Base-by-base conservation (phyloP, 2,113 vertebrate species). In the Pseudolaguvia tuberculata region DNA sequence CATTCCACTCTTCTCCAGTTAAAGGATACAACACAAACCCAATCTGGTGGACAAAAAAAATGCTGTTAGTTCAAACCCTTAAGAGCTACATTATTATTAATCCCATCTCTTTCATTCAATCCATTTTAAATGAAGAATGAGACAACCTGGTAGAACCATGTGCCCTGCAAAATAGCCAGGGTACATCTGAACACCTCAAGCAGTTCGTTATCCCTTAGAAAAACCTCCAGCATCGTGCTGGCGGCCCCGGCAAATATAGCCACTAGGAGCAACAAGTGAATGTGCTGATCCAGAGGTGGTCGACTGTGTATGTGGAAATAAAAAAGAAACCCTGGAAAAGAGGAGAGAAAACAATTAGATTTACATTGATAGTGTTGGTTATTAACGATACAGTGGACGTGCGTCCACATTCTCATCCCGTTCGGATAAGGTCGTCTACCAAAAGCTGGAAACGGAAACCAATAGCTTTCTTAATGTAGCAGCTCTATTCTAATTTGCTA, bases 91-190 rank as follows among this genome's bases (percentile, higher is more conserved):
- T n/a, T n/a, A n/a, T n/a, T n/a, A n/a, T n/a, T n/a, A n/a, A n/a
- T n/a, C n/a, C n/a, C n/a, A n/a, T n/a, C n/a, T n/a, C n/a, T n/a
- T n/a, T n/a, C n/a, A n/a, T n/a, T n/a, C n/a, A 20, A 10, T 39
- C 18, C 4, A 62, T 20, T 62, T 14, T 7, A 29, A 50, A 21
- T 39, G n/a, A 63, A 51, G 8, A 39, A 15, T 17, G 5, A 53
- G 0, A 20, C 80, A 74, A 98, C 97, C 94, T 99, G 94, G 90
- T 92, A 99, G 87, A 99, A 95, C 97, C 97, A 99, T 0, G 94
- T 91, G 15, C 96, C 97, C 80, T 99, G 95, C n/a, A 95, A 79
- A n/a, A 98, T 88, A 78, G 92, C 70, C n/a, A 94, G 14, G 17
- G 86, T 88, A 0, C 89, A 85, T n/a, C 91, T 80, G 47, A 97